Evolutionary conservation across 2,113 vertebrate species (phyloP).

Genomic region (Leucoraja erinaceus): DNA sequence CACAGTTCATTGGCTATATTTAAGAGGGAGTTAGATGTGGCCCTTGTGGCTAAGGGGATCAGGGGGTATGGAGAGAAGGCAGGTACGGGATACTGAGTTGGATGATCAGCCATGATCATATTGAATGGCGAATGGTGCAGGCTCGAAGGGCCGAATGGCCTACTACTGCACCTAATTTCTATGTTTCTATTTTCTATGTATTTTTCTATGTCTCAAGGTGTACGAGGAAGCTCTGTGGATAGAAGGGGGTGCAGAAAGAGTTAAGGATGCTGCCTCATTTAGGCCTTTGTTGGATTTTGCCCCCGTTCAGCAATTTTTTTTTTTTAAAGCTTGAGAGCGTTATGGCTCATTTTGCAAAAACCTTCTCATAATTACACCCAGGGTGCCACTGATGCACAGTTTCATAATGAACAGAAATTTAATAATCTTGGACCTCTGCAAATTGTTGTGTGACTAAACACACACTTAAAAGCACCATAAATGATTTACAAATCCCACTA

Average conservation of each 20-base stretch:
- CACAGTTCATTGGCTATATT: too few relatives aligned
- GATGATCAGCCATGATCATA: too few relatives aligned
- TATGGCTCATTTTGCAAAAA: constrained; percentile 34
- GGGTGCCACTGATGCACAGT: constrained; percentile 12
- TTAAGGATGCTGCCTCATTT: background rate
- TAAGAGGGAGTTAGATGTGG: too few relatives aligned
- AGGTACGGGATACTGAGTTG: too few relatives aligned
- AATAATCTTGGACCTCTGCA: constrained; percentile 30
- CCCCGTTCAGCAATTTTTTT: constrained; percentile 17
- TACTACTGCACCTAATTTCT: too few relatives aligned
- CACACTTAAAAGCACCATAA: constrained; percentile 21
- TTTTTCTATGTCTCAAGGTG: too few relatives aligned
- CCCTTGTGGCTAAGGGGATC: too few relatives aligned
- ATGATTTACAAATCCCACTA: constrained; percentile 30
- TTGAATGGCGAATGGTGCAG: too few relatives aligned
- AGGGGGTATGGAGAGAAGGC: too few relatives aligned
- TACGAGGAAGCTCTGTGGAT: too few relatives aligned
- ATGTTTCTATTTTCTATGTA: too few relatives aligned
- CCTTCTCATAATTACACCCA: constrained; percentile 14
- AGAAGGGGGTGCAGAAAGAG: background rate
- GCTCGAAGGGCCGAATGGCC: too few relatives aligned
- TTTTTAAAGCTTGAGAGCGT: background rate
- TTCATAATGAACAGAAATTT: constrained; percentile 29
- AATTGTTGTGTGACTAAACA: constrained; percentile 35
- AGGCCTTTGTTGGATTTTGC: background rate